Evolutionary conservation across 2,113 vertebrate genomes (phyloP), one percentile per base, ranked within the genome.

Genomic region (Athene cunicularia): DNA sequence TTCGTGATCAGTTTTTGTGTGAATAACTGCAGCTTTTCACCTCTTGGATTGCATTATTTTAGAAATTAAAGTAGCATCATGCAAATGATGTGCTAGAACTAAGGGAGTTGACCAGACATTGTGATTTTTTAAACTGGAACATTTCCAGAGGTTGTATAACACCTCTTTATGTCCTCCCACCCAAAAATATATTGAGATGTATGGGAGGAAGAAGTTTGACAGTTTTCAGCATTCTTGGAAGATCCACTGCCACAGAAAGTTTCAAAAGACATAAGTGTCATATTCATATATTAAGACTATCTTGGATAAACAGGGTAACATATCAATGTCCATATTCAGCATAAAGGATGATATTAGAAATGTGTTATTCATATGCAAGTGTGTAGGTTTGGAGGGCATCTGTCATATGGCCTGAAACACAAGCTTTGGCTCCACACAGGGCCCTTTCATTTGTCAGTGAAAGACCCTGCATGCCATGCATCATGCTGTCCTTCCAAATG

Each of bases 141-240:
- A 43, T 88, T 93, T 86, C 63, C 90, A 97, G 68, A 71, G 62
- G 70, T 92, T 97, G 79, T 83, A 52, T 96, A 95, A 88, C 32
- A 35, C n/a, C 47, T 67, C 58, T 79, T 94, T 80, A 73, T 83
- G 53, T 92, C 80, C 83, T 95, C 66, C 82, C 55, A 93, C 82
- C 62, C 27, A 74, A 50, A 95, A 88, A 63, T 90, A 80, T 88
- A 90, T 88, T 90, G 88, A 86, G 49, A 75, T 18, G 83, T 92
- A 74, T 0, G 16, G 50, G 59, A 86, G 75, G 59, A 83, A 88
- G 62, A 95, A n/a, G n/a, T 90, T 92, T 95, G 79, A 47, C 90
- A 86, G 50, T 86, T 94, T 95, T 93, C 30, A 49, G 19, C 35
- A 13, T 68, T 91, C 50, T 88, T 74, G 37, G 80, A 95, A 93